These are phyloP conservation scores for Mus minutoides DNA, from an alignment of 2,797 vertebrate species.

Conservation along the genomic window DNA sequence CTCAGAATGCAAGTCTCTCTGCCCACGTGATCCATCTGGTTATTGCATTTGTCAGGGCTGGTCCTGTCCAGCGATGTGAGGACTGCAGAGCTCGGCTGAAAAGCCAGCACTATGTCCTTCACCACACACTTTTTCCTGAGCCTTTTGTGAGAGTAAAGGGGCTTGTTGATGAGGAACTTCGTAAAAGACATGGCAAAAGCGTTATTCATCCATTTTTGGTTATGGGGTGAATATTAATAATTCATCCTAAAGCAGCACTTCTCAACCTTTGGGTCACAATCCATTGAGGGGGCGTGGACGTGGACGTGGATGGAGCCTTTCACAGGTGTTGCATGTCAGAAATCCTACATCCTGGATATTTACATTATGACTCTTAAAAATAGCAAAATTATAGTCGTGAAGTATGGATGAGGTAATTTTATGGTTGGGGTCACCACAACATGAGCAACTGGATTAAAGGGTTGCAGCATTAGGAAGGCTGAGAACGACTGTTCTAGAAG, in stretches of 20 bases:
- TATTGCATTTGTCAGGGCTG: background rate
- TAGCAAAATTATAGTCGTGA: background rate
- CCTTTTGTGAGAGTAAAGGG: background rate
- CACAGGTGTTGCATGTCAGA: background rate
- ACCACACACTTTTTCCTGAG: background rate
- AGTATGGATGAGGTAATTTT: background rate
- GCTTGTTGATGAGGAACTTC: background rate
- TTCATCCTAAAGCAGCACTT: background rate
- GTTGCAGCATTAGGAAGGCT: background rate
- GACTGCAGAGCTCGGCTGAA: too few relatives aligned
- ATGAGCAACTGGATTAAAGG: background rate
- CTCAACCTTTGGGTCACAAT: background rate
- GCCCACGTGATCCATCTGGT: background rate
- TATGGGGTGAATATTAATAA: background rate
- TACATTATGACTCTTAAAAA: background rate
- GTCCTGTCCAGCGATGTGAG: background rate
- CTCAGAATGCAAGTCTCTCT: background rate
- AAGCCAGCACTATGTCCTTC: background rate
- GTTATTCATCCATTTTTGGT: background rate
- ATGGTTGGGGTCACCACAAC: background rate
- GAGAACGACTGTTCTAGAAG: background rate
- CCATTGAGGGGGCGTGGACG: too few relatives aligned
- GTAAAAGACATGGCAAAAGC: conserved; percentile 27
- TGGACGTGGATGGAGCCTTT: background rate
- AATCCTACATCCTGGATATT: background rate